Percentiles rank a stretch among this genome's conserved stretches.
Conservation (phyloP, 2,113 vertebrate genomes). For the Noctilio leporinus region DNA sequence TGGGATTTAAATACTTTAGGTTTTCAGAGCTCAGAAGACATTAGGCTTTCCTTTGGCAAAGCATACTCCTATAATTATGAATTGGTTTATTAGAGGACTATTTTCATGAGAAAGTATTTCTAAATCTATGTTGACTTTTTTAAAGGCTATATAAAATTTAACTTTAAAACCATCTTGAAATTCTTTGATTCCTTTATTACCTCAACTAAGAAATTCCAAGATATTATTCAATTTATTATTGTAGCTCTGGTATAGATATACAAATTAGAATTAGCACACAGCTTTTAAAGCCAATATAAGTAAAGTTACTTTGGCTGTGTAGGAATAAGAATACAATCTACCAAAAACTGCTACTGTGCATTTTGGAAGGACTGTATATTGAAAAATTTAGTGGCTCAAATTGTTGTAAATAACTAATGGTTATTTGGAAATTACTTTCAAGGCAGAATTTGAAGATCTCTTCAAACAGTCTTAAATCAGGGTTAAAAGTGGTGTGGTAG, state of each 20-base stretch:
- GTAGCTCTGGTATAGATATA: background rate
- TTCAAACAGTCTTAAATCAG: background rate
- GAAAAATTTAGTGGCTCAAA: conserved; percentile 1
- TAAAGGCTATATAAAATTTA: background rate
- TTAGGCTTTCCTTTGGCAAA: background rate
- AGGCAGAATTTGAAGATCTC: background rate
- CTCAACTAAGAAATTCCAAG: background rate
- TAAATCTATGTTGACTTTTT: background rate
- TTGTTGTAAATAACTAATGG: background rate
- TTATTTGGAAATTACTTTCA: conserved; percentile 29
- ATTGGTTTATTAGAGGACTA: background rate
- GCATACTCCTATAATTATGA: background rate
- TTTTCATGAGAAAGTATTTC: background rate
- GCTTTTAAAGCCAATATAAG: background rate
- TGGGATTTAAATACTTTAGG: background rate
- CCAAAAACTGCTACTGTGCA: background rate
- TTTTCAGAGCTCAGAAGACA: background rate
- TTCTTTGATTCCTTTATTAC: background rate
- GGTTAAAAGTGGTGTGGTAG: background rate
- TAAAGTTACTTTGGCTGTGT: conserved; percentile 11
- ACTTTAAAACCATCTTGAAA: background rate
- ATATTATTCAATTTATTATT: background rate
- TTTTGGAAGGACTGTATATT: background rate
- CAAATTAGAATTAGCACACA: background rate
- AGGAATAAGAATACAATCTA: background rate